Evolutionary conservation across 2,797 vertebrate genomes (phyloP).

Genomic region (Selene dorsalis): DNA sequence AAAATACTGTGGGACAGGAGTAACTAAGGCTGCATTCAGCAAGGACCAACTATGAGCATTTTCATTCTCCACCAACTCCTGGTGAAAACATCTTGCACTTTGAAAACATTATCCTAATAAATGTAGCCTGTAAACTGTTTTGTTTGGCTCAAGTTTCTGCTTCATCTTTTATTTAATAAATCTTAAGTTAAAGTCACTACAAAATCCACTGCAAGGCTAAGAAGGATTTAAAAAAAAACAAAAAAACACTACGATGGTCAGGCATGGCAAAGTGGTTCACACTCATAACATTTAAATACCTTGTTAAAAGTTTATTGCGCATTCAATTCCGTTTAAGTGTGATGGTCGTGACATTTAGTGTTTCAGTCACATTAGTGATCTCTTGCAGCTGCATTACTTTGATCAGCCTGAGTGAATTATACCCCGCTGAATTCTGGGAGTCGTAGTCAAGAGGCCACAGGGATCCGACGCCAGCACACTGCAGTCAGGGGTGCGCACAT

Average conservation of each 20-base stretch:
- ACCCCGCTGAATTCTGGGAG: constrained; percentile 74
- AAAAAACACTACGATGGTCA: background rate
- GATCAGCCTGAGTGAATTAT: constrained; percentile 4
- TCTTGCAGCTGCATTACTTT: constrained; percentile 35
- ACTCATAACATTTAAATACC: too few relatives aligned
- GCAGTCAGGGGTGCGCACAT: constrained; percentile 60
- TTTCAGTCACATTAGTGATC: background rate
- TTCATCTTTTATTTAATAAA: background rate
- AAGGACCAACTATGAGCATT: background rate
- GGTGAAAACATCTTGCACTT: background rate
- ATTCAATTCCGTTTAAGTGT: too few relatives aligned
- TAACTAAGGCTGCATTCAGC: background rate
- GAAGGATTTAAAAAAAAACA: background rate
- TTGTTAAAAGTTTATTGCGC: too few relatives aligned
- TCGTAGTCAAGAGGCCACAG: constrained; percentile 68
- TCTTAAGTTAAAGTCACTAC: background rate
- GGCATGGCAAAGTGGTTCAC: too few relatives aligned
- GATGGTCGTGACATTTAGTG: background rate
- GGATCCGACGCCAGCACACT: constrained; percentile 42
- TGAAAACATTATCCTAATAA: background rate
- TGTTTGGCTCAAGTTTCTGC: background rate
- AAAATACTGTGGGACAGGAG: background rate
- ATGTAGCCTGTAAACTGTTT: background rate
- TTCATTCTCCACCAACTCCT: background rate
- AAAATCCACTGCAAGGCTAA: background rate